phyloP scores from a whole-genome alignment of 2,888 invertebrate genomes.

The Lepidocyrtoides sp. region DNA sequence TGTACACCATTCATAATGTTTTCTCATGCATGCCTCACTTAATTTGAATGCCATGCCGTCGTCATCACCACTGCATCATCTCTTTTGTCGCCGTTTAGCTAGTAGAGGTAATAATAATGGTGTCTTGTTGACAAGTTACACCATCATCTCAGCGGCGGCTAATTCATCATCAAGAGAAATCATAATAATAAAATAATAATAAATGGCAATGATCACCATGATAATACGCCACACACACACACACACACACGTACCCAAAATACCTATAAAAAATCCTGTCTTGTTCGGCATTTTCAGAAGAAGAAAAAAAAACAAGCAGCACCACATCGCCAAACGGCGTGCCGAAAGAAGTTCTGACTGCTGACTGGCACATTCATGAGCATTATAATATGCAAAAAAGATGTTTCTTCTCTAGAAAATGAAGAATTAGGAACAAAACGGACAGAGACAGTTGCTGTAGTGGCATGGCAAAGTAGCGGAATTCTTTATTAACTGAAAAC shows the following conservation, averaged over 20 bases:
- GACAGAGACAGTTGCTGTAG: too few species aligned
- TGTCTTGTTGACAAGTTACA: slow-evolving; percentile 55
- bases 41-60: slow-evolving; percentile 43
- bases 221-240: slow-evolving; percentile 30
- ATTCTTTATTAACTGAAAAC: neutral
- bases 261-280: neutral
- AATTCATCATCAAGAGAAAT: slow-evolving; percentile 23
- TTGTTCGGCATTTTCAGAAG: neutral
- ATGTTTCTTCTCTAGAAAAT: neutral
- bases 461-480: neutral
- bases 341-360: too few species aligned
- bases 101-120: neutral
- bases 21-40: slow-evolving; percentile 42
- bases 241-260: slow-evolving; percentile 9
- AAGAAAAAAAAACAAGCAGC: neutral
- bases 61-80: neutral
- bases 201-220: neutral
- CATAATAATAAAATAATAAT: neutral
- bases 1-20: slow-evolving; percentile 27
- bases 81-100: neutral
- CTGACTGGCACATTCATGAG: neutral
- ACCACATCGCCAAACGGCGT: slow-evolving; percentile 26
- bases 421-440: neutral
- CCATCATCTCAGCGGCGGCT: slow-evolving; percentile 3
- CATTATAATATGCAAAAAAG: slow-evolving; percentile 15